Evolutionary conservation across 2,888 invertebrate genomes (phyloP).

Genomic region (Drosophila niveifrons): DNA sequence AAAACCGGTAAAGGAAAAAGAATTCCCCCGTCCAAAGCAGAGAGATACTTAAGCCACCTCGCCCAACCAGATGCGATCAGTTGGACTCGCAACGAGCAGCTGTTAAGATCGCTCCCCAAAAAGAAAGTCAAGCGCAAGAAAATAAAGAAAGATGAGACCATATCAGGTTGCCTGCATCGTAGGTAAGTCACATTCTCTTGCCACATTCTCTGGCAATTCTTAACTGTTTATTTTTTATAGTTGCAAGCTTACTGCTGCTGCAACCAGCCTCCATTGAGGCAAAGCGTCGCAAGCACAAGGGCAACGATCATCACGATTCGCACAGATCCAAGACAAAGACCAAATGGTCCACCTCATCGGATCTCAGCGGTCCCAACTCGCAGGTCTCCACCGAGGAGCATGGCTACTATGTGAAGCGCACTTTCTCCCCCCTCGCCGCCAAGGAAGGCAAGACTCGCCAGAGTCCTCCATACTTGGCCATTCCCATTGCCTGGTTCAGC

Average conservation of each 20-base stretch:
- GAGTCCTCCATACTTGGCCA: constrained; percentile 80
- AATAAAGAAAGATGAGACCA: constrained; percentile 50
- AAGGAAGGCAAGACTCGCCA: constrained; percentile 28
- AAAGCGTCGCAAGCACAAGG: constrained; percentile 72
- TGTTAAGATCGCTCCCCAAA: constrained; percentile 44
- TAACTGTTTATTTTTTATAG: constrained; percentile 30
- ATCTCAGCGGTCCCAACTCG: constrained; percentile 55
- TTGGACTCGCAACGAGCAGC: constrained; percentile 60
- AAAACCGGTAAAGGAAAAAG: constrained; percentile 74
- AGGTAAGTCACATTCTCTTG: constrained; percentile 53
- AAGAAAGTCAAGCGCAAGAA: not conserved
- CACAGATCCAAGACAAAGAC: constrained; percentile 79
- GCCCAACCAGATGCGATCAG: constrained; percentile 63
- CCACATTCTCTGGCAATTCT: constrained; percentile 5
- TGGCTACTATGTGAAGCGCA: constrained; percentile 82
- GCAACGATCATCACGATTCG: constrained; percentile 57
- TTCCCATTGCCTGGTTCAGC: constrained; percentile 81
- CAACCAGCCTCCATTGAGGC: constrained; percentile 60
- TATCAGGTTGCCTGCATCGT: constrained; percentile 52
- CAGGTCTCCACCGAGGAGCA: constrained; percentile 81
- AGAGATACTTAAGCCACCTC: constrained; percentile 56
- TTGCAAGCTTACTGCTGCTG: constrained; percentile 62
- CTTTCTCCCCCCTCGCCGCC: constrained; percentile 61
- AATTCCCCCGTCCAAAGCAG: constrained; percentile 49
- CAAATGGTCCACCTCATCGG: constrained; percentile 80